Evolutionary conservation across 1,140 invertebrate species (phyloP), one percentile per base, ranked within the genome.

Genomic region (Zaprionus vittiger): DNA sequence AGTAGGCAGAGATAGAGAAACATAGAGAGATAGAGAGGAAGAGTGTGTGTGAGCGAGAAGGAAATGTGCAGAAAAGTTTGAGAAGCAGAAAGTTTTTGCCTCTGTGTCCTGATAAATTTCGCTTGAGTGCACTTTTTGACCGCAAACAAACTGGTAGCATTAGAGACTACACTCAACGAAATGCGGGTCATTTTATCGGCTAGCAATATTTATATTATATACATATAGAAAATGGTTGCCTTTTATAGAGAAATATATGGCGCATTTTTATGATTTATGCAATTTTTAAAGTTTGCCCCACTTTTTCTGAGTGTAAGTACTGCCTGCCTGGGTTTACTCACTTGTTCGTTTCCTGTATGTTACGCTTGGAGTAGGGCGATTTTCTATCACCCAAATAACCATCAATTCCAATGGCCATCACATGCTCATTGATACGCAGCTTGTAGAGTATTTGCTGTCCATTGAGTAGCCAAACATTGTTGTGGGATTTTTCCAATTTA

Each of bases 401-500:
- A 91, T 93, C 92, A 72, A 93, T 92, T 60, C 75, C 85, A 73
- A 93, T 91, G 62, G 83, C 92, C 78, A 92, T 91, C 76, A 92
- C 74, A 76, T 92, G 83, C 59, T 92, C 91, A 81, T 91, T 93
- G 77, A 93, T 82, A 78, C 84, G 83, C 66, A 89, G 72, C 73
- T 92, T 92, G 73, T 92, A 84, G 73, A 92, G 80, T 81, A 93
- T 91, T 76, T 92, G 92, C 71, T 91, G 83, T 34, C 91, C 92
- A 82, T 93, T 93, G 73, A 93, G 73, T 77, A 91, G 76, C 92
- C 92, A 93, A 69, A 89, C 83, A 71, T 93, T 94, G 65, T 94
- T 93, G 82, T 95, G 95, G 4, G 94, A 94, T 84, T 91, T 93
- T 91, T 93, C 86, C 92, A 91, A 90, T 94, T 93, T 86, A 83